Base-by-base conservation (phyloP, 1,140 invertebrate genomes). In the Lanistes nyassanus region DNA sequence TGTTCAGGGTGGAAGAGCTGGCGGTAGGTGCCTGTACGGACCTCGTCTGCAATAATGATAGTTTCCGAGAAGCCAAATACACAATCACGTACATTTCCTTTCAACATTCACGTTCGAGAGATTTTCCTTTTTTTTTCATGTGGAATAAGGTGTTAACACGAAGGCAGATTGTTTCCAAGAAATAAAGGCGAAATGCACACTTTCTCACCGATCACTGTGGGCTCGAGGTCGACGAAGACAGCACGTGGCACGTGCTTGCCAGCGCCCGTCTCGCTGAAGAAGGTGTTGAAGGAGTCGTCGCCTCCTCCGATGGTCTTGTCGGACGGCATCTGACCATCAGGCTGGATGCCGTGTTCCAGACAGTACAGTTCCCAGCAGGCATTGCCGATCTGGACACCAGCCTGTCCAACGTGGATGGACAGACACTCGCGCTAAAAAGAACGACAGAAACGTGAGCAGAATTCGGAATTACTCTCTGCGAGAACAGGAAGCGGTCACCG, bases 271-370 rank as follows among this genome's bases (percentile, higher is more conserved):
- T 97, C 95, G 81, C 93, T 95, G 91, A 96, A 96, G 89, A 96
- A 96, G 21, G 95, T 95, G 85, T 95, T 95, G 89, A 96, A 96
- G 26, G 94, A 95, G 87, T 95, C 94, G 85, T 95, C 94, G 51
- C 93, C 93, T 36, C 92, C 92, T 7, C 89, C 86, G 62, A 87
- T 81, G 21, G 85, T 80, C 62, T 81, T 82, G 60, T 88, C 86
- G 34, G 78, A 76, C 36, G 85, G 85, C 80, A 89, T 87, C 78
- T 92, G 91, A 4, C 95, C 95, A 89, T 96, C 94, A 51, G 95
- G 95, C 87, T 96, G 94, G 86, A 96, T 96, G 47, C 94, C 94
- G 89, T 96, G 95, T 88, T 96, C 95, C 82, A 96, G 88, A 87
- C 95, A 96, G 90, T 96, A 96, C 67, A 96, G 90, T 86, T 96